phyloP scores from a whole-genome alignment of 2,888 invertebrate species.

The Toxonevra muliebris region DNA sequence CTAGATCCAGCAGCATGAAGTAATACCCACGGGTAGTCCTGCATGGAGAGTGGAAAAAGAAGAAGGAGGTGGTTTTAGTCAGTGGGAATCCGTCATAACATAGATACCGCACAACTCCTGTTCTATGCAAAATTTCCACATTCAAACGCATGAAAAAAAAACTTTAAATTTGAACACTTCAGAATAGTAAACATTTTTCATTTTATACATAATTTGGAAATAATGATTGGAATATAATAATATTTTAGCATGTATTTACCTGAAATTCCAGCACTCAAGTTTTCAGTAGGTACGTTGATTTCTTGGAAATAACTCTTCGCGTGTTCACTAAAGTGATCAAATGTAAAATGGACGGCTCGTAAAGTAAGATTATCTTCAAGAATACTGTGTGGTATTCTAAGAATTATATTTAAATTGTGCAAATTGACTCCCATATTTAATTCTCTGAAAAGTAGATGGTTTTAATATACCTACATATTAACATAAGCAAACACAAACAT shows the following conservation, averaged over 20 bases:
- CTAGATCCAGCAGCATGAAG: too few species aligned
- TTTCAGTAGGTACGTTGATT: conserved; percentile 14
- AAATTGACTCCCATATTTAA: conserved; percentile 48
- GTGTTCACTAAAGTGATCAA: conserved; percentile 52
- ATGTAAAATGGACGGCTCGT: conserved; percentile 51
- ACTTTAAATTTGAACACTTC: too few species aligned
- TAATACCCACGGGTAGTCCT: too few species aligned
- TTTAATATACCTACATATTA: conserved; percentile 4
- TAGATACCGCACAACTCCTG: too few species aligned
- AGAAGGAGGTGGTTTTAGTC: too few species aligned
- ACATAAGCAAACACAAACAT: background rate
- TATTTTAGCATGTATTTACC: conserved; percentile 21
- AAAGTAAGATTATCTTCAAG: conserved; percentile 52
- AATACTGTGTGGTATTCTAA: conserved; percentile 51
- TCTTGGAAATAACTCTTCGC: conserved; percentile 46
- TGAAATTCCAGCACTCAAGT: conserved; percentile 42
- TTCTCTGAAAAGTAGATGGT: conserved; percentile 38
- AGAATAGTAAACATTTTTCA: too few species aligned
- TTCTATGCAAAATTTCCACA: too few species aligned
- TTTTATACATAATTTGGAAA: too few species aligned
- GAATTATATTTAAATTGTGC: conserved; percentile 24
- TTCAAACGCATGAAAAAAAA: too few species aligned
- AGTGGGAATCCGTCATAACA: too few species aligned
- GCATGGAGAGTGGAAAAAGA: too few species aligned
- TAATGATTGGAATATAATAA: background rate